phyloP scores from a whole-genome alignment of 2,113 vertebrate genomes.

The Sarotherodon lohbergeri region DNA sequence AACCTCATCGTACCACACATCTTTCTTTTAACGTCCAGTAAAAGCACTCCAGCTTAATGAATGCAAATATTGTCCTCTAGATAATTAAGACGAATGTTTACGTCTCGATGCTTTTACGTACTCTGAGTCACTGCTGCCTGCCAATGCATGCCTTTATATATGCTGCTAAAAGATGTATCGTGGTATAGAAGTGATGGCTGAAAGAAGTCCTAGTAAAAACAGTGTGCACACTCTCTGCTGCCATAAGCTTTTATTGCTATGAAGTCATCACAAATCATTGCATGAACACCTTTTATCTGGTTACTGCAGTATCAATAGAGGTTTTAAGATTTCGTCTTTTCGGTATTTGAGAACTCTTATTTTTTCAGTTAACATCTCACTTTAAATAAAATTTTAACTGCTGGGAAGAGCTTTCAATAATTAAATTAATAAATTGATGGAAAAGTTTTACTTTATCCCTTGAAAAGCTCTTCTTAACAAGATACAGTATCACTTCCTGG shows the following conservation, averaged over 20 bases:
- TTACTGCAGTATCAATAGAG: not conserved
- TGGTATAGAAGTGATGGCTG: not conserved
- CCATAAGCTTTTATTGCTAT: slow-evolving; percentile 8
- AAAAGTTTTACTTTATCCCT: not conserved
- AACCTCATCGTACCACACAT: not conserved
- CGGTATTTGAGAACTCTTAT: not conserved
- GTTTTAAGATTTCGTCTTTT: not conserved
- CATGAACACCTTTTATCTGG: not conserved
- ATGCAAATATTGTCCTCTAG: slow-evolving; percentile 33
- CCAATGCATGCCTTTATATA: slow-evolving; percentile 4
- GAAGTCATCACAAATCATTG: slow-evolving; percentile 11
- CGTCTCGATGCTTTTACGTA: slow-evolving; percentile 31
- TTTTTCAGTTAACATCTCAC: not conserved
- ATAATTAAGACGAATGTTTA: slow-evolving; percentile 48
- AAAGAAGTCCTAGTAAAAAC: not conserved
- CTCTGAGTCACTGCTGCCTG: slow-evolving; percentile 20
- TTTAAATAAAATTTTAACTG: not conserved
- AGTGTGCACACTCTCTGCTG: not conserved
- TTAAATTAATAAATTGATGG: not conserved
- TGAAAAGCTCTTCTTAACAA: not conserved
- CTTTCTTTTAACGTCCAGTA: slow-evolving; percentile 12
- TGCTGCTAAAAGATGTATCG: slow-evolving; percentile 5
- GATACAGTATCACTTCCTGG: not conserved
- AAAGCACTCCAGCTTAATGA: slow-evolving; percentile 44
- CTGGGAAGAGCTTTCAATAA: not conserved